Base-by-base conservation (phyloP, 2,888 invertebrate species). In the Synanthedon vespiformis region DNA sequence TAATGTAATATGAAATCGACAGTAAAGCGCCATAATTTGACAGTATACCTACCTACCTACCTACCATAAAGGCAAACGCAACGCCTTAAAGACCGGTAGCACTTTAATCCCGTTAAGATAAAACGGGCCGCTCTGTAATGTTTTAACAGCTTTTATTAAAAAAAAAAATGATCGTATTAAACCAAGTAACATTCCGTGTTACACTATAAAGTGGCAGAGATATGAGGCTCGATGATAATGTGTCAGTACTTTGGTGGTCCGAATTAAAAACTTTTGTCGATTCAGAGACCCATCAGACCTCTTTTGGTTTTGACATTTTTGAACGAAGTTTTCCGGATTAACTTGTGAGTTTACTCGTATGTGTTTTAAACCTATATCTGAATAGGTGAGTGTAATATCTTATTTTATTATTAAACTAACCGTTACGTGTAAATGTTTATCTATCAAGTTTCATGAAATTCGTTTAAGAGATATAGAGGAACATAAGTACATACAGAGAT, bases 111-210 rank as follows among this genome's bases (percentile, higher is more conserved):
- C 69, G 75, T 80, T 76, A 75, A 80, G 81, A 81, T 82, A 75
- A 72, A 57, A 62, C 61, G 51, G 60, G 51, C 51, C 53, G 50
- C 54, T 10, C 34, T 54, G 57, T 60, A 60, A 60, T 53, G 53
- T 57, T 52, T 57, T 59, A 60, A 61, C 57, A 56, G 59, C 56
- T 51, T 49, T 55, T 54, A 55, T 57, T 58, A 60, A 64, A 64
- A 62, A 62, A 61, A 65, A 62, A 61, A 65, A 12, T n/a, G 44
- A 62, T 57, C 57, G 65, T 62, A 71, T 68, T 68, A 72, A 69
- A 65, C 60, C 63, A 63, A 84, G 81, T 82, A 78, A 72, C 81
- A 82, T 84, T 82, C 79, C 83, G 58, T 81, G 83, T 82, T 70
- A 61, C 66, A 61, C 61, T 56, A 59, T 64, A 61, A 65, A 68